A percentile compares a stretch with the other conserved stretches of the same genome.
phyloP scores from a whole-genome alignment of 2,888 invertebrate species.

The Rhyacophila evoluta region DNA sequence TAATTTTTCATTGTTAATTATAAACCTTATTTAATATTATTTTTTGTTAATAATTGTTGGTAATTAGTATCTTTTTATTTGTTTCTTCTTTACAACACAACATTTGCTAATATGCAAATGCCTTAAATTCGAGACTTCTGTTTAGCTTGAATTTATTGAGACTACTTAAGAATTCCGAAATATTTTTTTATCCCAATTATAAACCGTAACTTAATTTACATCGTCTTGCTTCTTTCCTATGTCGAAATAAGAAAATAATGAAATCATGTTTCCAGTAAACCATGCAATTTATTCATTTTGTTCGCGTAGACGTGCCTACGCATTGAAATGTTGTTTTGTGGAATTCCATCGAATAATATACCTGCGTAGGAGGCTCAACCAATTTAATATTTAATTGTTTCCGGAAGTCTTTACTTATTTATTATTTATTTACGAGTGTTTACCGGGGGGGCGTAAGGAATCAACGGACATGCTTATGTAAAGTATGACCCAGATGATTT shows the following conservation, averaged over 20 bases:
- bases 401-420: constrained; percentile 36
- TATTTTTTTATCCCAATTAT: neutral
- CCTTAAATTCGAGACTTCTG: too few species aligned
- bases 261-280: constrained; percentile 5
- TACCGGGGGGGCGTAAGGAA: neutral
- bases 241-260: constrained; percentile 3
- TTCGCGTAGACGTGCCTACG: constrained; percentile 29
- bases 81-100: too few species aligned
- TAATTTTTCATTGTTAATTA: too few species aligned
- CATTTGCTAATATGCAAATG: too few species aligned
- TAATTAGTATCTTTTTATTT: too few species aligned
- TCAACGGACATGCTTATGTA: neutral
- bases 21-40: too few species aligned
- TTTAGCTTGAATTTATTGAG: too few species aligned
- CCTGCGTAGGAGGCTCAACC: constrained; percentile 35
- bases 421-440: constrained; percentile 40
- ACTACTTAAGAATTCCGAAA: too few species aligned
- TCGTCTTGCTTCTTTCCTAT: neutral
- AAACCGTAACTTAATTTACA: neutral
- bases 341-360: constrained; percentile 28
- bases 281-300: constrained; percentile 25
- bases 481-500: neutral
- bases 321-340: constrained; percentile 38
- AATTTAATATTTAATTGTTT: constrained; percentile 48
- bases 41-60: too few species aligned